Evolutionary conservation across 2,888 invertebrate genomes (phyloP).

Genomic region (Hemistola chrysoprasaria): DNA sequence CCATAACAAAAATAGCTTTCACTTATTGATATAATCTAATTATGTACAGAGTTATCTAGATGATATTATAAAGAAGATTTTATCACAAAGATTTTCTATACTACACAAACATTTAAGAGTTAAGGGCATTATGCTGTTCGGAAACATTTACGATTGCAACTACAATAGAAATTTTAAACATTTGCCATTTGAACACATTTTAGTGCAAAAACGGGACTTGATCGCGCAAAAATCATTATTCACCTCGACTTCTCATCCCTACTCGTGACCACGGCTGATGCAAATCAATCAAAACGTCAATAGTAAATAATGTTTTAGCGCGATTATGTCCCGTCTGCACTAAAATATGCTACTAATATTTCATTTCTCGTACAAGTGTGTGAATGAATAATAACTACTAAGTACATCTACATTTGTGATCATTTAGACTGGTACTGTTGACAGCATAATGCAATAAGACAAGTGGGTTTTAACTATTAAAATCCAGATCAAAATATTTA

Average conservation of each 20-base stretch:
- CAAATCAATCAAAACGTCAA: too few relatives aligned
- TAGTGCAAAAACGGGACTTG: too few relatives aligned
- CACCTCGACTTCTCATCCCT: too few relatives aligned
- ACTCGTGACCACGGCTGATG: too few relatives aligned
- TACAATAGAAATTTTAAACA: too few relatives aligned
- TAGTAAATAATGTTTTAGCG: too few relatives aligned
- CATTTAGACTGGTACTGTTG: conserved; percentile 21
- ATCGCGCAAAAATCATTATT: too few relatives aligned
- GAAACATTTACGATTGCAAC: background rate
- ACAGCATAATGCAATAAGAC: conserved; percentile 54
- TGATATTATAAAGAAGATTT: conserved; percentile 52
- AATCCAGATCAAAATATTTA: conserved; percentile 71
- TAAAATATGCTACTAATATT: too few relatives aligned
- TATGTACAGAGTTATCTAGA: conserved; percentile 62
- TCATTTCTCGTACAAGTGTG: background rate
- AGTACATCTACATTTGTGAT: conserved; percentile 12
- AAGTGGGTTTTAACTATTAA: conserved; percentile 50
- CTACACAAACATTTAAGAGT: conserved; percentile 60
- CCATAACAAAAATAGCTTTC: conserved; percentile 76
- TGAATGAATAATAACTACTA: background rate
- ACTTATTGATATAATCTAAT: conserved; percentile 57
- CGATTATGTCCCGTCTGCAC: too few relatives aligned
- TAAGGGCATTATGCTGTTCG: conserved; percentile 48
- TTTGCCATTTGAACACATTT: too few relatives aligned
- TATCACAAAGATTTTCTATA: conserved; percentile 73